Base-by-base conservation (phyloP, 2,797 vertebrate species). In the Emydoidea blandingii region DNA sequence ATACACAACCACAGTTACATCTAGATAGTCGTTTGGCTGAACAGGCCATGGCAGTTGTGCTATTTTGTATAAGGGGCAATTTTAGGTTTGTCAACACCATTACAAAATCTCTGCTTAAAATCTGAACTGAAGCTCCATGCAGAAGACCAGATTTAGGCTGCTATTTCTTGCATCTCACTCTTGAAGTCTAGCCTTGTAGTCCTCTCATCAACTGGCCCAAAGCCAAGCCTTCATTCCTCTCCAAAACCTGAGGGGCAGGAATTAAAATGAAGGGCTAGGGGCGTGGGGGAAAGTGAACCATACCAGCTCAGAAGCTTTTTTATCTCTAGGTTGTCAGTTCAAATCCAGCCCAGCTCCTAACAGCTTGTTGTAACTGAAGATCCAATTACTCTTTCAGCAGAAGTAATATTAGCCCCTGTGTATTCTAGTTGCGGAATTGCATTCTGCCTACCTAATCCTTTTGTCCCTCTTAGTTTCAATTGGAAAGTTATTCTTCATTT, bases 341-440 rank as follows among this genome's bases (percentile, higher is more conserved):
- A 47, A 27, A 82, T 78, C 52, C 29, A 78, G 12, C 19, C 16
- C 65, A 34, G 41, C 5, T 16, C 41, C n/a, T 81, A 34, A 82
- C 29, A 74, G 41, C 16, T 41, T 44, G 8, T 16, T 56, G 31
- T 72, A 54, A 72, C 72, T 56, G 37, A 88, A 31, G 56, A 25
- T 79, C 44, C 31, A 54, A 6, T 31, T 56, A 18, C 19, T 87
- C 0, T 0, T 57, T 54, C 74, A n/a, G 53, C 49, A 84, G 87
- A n/a, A 83, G 57, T 78, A 44, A 37, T 47, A 10, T 88, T 83
- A 74, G 29, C 83, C 44, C 2, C 88, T 27, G 56, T 54, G 79
- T 52, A 14, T 93, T 93, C 89, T 27, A 76, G 11, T 54, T 87
- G 10, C 59, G 5, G 88, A 90, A 14, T 57, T 8, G 86, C 15